Conservation (phyloP, 2,888 invertebrate genomes). For the Xestobium rufovillosum region DNA sequence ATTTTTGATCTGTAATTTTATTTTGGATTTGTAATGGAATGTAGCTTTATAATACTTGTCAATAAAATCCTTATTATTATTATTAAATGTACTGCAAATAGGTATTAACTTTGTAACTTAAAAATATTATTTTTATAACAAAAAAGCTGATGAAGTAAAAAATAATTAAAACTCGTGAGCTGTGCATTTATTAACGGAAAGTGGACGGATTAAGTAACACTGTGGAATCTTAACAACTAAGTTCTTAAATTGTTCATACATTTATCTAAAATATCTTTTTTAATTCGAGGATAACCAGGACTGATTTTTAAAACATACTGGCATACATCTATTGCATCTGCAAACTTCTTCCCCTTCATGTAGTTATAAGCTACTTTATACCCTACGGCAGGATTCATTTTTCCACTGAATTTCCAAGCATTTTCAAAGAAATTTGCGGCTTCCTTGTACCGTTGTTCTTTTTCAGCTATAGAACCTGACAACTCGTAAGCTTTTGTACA, state of each 20-base stretch:
- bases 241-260: constrained; percentile 65
- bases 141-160: too few relatives aligned
- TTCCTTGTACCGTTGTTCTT: constrained; percentile 82
- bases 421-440: constrained; percentile 75
- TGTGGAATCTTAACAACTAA: background rate
- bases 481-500: constrained; percentile 89
- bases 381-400: constrained; percentile 76
- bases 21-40: too few relatives aligned
- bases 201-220: too few relatives aligned
- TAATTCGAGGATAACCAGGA: constrained; percentile 85
- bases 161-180: too few relatives aligned
- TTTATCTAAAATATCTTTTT: constrained; percentile 90
- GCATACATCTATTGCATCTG: constrained; percentile 88
- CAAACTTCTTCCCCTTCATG: constrained; percentile 80
- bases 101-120: too few relatives aligned
- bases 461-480: constrained; percentile 78
- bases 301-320: constrained; percentile 72
- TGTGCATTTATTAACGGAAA: too few relatives aligned
- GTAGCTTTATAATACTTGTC: too few relatives aligned
- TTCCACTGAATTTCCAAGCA: constrained; percentile 81
- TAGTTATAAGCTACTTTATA: constrained; percentile 89
- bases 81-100: too few relatives aligned
- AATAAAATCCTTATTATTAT: too few relatives aligned
- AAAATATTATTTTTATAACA: too few relatives aligned
- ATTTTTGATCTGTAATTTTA: too few relatives aligned